Percentiles rank a stretch among this genome's conserved stretches.
Evolutionary conservation across 92 coral and sea anemone genomes (phyloP).

Genomic region (Palythoa grandiflora): DNA sequence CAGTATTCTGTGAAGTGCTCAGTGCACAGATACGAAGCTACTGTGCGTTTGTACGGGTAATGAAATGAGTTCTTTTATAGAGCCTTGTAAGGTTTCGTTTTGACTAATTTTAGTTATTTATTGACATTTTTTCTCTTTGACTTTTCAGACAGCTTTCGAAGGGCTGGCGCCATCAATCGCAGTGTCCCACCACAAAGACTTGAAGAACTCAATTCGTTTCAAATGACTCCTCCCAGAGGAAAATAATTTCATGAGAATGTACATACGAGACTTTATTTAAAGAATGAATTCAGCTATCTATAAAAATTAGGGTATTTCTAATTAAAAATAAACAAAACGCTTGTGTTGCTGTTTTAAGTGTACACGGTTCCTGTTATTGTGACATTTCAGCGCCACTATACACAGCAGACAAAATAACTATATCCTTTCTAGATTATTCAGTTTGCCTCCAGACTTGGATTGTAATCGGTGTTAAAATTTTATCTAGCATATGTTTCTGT

Average conservation of each 20-base stretch:
- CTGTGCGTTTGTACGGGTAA: too few species aligned
- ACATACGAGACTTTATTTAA: slow-evolving; percentile 32
- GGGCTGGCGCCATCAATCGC: slow-evolving; percentile 14
- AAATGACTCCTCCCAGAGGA: slow-evolving; percentile 19
- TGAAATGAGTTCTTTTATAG: too few species aligned
- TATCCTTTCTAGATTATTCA: too few species aligned
- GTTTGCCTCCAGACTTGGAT: too few species aligned
- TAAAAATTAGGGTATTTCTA: slow-evolving; percentile 13
- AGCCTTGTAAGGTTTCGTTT: neutral
- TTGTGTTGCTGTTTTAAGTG: neutral
- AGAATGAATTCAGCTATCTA: neutral
- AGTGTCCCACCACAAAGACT: slow-evolving; percentile 19
- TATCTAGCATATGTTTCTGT: too few species aligned
- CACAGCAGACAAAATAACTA: too few species aligned
- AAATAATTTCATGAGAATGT: slow-evolving; percentile 9
- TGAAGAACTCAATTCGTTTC: neutral
- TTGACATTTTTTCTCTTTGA: neutral
- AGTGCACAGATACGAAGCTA: too few species aligned
- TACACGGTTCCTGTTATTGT: too few species aligned
- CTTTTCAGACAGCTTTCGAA: slow-evolving; percentile 23
- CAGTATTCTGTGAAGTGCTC: too few species aligned
- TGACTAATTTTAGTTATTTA: neutral
- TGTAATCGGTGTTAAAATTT: too few species aligned
- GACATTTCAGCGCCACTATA: too few species aligned
- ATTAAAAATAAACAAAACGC: slow-evolving; percentile 7